Conservation (phyloP, 2,888 invertebrate genomes). For the Metallyticus violacea region DNA sequence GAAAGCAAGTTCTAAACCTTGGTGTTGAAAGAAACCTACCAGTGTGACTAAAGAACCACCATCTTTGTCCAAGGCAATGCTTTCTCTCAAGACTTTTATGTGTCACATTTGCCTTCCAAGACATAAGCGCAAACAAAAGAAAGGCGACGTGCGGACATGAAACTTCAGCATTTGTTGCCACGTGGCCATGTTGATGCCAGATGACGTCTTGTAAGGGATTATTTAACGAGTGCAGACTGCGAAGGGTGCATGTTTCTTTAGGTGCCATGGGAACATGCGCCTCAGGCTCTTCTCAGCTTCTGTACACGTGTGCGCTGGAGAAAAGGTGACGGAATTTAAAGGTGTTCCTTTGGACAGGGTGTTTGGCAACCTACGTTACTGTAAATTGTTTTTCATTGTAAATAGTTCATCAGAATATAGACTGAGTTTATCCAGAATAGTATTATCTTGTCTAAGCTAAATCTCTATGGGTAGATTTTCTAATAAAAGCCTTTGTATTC, state of each 20-base stretch:
- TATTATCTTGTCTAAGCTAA: no score
- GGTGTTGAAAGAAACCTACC: no score
- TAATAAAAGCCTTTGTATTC: no score
- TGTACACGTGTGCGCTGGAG: neutral
- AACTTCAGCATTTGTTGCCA: neutral
- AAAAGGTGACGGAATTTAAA: neutral
- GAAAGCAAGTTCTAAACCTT: no score
- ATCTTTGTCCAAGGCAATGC: no score
- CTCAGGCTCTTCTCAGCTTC: neutral
- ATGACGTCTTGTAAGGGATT: neutral
- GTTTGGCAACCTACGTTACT: neutral
- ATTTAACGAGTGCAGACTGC: neutral
- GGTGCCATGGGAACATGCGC: neutral
- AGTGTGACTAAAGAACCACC: no score
- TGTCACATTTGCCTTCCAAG: neutral
- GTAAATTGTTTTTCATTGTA: no score
- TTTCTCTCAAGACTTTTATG: neutral
- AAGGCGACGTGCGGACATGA: no score
- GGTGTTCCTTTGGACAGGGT: neutral
- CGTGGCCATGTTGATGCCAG: neutral
- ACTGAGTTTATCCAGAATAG: no score
- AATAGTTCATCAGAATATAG: no score
- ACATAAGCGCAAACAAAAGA: neutral
- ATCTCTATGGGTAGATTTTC: no score
- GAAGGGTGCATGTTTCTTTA: neutral